Base-by-base conservation (phyloP, 2,113 vertebrate genomes). In the Gymnogyps californianus region DNA sequence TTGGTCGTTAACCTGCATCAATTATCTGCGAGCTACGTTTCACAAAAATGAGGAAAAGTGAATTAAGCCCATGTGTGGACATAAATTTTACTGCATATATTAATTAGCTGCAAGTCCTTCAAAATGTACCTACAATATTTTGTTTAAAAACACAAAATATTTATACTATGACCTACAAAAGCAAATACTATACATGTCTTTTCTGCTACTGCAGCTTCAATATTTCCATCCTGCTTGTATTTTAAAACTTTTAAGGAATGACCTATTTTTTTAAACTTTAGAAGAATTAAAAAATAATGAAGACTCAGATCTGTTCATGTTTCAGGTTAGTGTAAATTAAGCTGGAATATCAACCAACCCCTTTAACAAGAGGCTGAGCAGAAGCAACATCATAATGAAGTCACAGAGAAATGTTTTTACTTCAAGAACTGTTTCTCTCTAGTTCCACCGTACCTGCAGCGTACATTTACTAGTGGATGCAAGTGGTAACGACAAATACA, bases 401-500 rank as follows among this genome's bases (percentile, higher is more conserved):
- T 16, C 40, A 8, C 31, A 78, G 62, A 49, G 38, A 32, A 49
- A 25, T 1, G 40, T 2, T 4, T 13, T 46, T 13, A 11, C 31
- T 47, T 5, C 25, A 36, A 18, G 25, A 75, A n/a, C 42, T 7
- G 46, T 25, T 58, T 42, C 34, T 34, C 34, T 38, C 42, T 10
- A 4, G 47, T 2, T 47, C 17, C 72, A 28, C 40, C 93, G 12
- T 95, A 99, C 99, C 99, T 99, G 99, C 93, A 99, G 98, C 5
- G 99, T 99, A 84, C 99, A 99, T 98, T 99, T 99, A 98, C 98
- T 99, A 79, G 98, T 98, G 84, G 99, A 99, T 16, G 99, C 99
- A 34, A 99, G 98, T 0, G 99, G 99, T 44, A 99, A 95, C 0
- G 99, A 99, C 92, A 99, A 97, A 89, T 99, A 99, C 99, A 99